Conservation (phyloP, 2,888 invertebrate genomes). For the Zaprionus bogoriensis region DNA sequence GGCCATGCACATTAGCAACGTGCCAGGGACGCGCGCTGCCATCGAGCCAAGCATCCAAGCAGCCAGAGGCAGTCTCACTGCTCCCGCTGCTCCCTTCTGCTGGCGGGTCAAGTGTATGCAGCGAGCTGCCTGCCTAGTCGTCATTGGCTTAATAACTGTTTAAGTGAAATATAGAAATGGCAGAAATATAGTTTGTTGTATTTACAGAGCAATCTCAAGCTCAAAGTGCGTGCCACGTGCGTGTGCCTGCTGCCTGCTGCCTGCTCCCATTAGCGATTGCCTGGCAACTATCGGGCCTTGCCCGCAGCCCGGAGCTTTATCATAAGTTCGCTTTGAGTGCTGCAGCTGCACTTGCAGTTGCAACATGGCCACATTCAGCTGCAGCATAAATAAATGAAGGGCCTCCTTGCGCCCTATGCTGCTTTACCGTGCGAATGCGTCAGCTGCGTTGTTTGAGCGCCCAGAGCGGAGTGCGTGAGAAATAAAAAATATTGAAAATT, state of each 20-base stretch:
- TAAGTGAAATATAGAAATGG: slow-evolving; percentile 65
- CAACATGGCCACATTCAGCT: background rate
- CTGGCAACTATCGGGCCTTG: slow-evolving; percentile 35
- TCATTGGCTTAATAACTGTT: slow-evolving; percentile 67
- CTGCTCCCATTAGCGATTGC: slow-evolving; percentile 42
- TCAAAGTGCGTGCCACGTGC: slow-evolving; percentile 10
- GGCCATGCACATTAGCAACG: slow-evolving; percentile 76
- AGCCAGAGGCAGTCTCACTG: background rate
- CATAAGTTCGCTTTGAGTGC: slow-evolving; percentile 45
- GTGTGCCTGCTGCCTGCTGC: no score
- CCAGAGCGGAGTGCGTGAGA: background rate
- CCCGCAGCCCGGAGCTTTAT: slow-evolving; percentile 21
- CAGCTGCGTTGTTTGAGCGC: slow-evolving; percentile 28
- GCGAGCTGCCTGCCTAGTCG: slow-evolving; percentile 12
- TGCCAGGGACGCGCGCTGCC: slow-evolving; percentile 39
- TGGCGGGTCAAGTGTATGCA: slow-evolving; percentile 39
- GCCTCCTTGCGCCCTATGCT: background rate
- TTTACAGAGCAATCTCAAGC: slow-evolving; percentile 61
- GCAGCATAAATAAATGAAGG: slow-evolving; percentile 14
- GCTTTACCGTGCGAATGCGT: background rate
- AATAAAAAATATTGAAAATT: no score
- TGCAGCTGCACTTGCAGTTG: slow-evolving; percentile 13
- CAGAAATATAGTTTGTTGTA: no score
- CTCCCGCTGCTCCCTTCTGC: no score
- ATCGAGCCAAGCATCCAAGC: slow-evolving; percentile 35